Evolutionary conservation across 2,797 vertebrate species (phyloP).

Genomic region (Lithobates pipiens): DNA sequence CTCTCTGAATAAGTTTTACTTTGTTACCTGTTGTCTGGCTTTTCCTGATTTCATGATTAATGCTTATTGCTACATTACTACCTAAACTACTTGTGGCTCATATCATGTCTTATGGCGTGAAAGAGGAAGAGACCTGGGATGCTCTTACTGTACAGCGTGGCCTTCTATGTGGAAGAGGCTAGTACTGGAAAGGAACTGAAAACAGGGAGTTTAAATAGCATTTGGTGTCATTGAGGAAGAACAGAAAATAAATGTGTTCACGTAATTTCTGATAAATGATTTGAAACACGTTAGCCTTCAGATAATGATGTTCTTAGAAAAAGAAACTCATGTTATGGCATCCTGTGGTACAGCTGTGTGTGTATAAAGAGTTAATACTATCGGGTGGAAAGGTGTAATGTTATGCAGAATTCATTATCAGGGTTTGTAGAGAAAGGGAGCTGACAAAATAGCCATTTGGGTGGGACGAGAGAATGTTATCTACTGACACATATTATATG

Average conservation of each 20-base stretch:
- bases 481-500: background rate
- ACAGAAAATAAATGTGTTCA: background rate
- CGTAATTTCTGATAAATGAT: too few species aligned
- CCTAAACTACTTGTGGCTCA: too few species aligned
- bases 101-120: too few species aligned
- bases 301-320: background rate
- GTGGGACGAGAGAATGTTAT: background rate
- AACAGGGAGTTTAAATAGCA: background rate
- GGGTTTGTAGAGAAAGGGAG: background rate
- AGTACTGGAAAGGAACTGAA: slow-evolving; percentile 17
- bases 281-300: background rate
- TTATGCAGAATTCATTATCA: background rate
- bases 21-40: too few species aligned
- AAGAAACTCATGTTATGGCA: background rate
- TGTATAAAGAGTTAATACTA: background rate
- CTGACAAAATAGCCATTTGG: background rate
- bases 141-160: background rate
- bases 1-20: too few species aligned
- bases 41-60: too few species aligned
- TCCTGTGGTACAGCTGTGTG: background rate
- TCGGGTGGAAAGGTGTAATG: background rate
- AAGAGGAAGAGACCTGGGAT: too few species aligned
- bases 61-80: too few species aligned
- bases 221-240: background rate
- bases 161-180: slow-evolving; percentile 4